A percentile compares a stretch with the other conserved stretches of the same genome.
phyloP scores from a whole-genome alignment of 1,140 invertebrate genomes.

The Diorhabda elongata region DNA sequence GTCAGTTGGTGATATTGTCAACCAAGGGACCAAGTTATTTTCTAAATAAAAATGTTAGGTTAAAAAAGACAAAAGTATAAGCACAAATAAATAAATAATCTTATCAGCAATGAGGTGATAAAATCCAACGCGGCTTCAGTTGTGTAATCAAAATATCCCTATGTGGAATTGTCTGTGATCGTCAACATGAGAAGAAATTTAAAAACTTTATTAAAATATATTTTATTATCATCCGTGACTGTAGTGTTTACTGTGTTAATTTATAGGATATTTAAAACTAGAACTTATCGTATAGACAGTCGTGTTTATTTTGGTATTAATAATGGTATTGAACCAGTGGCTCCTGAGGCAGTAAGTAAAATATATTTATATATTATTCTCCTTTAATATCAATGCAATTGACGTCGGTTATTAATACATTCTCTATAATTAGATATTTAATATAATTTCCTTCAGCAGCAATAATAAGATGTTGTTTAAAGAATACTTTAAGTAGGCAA shows the following conservation, averaged over 20 bases:
- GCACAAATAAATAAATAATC: neutral
- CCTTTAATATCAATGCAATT: too few species aligned
- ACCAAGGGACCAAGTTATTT: too few species aligned
- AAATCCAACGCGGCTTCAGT: neutral
- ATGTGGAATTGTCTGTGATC: slow-evolving; percentile 5
- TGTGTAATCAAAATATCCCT: neutral
- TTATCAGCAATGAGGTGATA: slow-evolving; percentile 8
- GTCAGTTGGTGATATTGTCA: neutral
- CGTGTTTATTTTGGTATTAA: slow-evolving; percentile 8
- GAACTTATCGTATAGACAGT: neutral
- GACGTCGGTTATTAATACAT: too few species aligned
- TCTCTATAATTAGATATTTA: too few species aligned
- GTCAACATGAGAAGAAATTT: slow-evolving; percentile 43
- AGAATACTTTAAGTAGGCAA: too few species aligned
- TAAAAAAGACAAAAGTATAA: neutral
- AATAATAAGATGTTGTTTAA: too few species aligned
- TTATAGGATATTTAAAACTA: slow-evolving; percentile 36
- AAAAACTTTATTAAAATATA: slow-evolving; percentile 42
- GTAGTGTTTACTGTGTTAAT: slow-evolving; percentile 39
- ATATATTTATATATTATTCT: slow-evolving; percentile 8
- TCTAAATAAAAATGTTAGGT: too few species aligned
- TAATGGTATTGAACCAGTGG: slow-evolving; percentile 24
- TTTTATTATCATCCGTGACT: slow-evolving; percentile 38
- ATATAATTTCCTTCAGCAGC: too few species aligned
- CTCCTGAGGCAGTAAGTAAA: slow-evolving; percentile 11